Evolutionary conservation across 2,797 vertebrate genomes (phyloP).

Genomic region (Propithecus deckenii): DNA sequence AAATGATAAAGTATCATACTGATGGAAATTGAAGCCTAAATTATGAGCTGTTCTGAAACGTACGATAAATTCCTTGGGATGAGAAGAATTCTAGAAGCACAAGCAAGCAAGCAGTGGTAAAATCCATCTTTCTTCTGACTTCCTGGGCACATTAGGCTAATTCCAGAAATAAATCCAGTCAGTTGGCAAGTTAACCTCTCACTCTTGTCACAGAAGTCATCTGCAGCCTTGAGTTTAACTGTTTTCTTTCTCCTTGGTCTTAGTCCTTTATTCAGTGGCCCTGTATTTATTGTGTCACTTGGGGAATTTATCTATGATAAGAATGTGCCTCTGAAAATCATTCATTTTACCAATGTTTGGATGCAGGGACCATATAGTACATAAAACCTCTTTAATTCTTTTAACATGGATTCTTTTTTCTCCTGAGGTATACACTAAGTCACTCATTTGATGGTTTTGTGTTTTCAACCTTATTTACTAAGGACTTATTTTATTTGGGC

Average conservation of each 20-base stretch:
- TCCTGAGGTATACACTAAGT: background rate
- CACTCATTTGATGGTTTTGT: slow-evolving; percentile 54
- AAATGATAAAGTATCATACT: slow-evolving; percentile 2
- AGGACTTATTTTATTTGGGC: slow-evolving; percentile 21
- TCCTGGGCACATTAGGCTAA: background rate
- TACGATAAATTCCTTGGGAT: slow-evolving; percentile 39
- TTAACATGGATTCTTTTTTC: slow-evolving; percentile 52
- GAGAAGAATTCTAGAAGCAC: slow-evolving; percentile 43
- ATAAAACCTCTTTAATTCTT: slow-evolving; percentile 61
- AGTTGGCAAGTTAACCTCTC: slow-evolving; percentile 7
- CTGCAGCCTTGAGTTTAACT: slow-evolving; percentile 18
- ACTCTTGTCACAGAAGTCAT: background rate
- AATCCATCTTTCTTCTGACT: background rate
- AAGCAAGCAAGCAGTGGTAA: slow-evolving; percentile 51
- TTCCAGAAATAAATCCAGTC: background rate
- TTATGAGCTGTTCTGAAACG: slow-evolving; percentile 39
- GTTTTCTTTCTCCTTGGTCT: slow-evolving; percentile 47
- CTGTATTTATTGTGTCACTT: slow-evolving; percentile 44
- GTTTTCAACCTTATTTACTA: slow-evolving; percentile 68
- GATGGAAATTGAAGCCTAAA: slow-evolving; percentile 51
- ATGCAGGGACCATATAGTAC: slow-evolving; percentile 58
- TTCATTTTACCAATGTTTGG: slow-evolving; percentile 68
- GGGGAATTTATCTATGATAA: slow-evolving; percentile 61
- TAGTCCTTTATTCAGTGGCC: background rate
- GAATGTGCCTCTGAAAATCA: slow-evolving; percentile 66